phyloP scores from a whole-genome alignment of 2,888 invertebrate species.

The Polyommatus icarus region DNA sequence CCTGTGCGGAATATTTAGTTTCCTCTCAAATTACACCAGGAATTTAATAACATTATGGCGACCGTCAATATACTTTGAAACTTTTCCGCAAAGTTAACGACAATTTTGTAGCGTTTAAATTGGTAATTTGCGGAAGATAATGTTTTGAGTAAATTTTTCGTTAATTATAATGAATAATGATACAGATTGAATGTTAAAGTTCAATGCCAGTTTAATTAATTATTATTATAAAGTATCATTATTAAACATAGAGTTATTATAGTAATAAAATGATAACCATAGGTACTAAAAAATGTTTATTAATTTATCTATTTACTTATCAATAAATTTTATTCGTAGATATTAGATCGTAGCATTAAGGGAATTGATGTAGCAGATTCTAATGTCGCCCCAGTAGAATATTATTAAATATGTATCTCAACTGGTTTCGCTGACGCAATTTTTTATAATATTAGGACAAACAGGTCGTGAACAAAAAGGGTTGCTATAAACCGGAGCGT shows the following conservation, averaged over 20 bases:
- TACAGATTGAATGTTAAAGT: not conserved
- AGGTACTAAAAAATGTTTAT: no score
- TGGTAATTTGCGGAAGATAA: not conserved
- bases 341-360: not conserved
- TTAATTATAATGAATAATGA: not conserved
- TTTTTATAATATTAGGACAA: slow-evolving; percentile 80
- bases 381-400: not conserved
- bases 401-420: slow-evolving; percentile 28
- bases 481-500: slow-evolving; percentile 79
- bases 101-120: not conserved
- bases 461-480: slow-evolving; percentile 80
- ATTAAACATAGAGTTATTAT: no score
- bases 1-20: not conserved
- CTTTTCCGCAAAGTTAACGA: not conserved
- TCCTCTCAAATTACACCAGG: not conserved
- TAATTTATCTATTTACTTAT: not conserved
- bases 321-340: not conserved
- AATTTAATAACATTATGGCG: slow-evolving; percentile 6
- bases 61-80: not conserved
- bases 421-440: slow-evolving; percentile 74
- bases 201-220: not conserved
- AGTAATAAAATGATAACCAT: no score
- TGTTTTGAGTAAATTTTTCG: not conserved
- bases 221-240: no score
- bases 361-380: not conserved